Base-by-base conservation (phyloP, 1,140 invertebrate species). In the Penaeus japonicus region DNA sequence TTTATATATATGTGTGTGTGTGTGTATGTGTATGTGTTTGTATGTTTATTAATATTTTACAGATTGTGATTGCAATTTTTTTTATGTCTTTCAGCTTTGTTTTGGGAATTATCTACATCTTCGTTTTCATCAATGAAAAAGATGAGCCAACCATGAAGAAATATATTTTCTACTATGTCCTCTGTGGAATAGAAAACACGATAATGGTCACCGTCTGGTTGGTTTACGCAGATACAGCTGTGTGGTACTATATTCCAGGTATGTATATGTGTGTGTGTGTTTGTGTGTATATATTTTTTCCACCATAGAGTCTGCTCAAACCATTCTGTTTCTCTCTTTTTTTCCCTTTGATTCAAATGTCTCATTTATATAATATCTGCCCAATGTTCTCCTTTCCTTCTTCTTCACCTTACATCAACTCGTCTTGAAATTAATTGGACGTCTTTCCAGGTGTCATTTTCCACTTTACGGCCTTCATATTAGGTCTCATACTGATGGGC, bases 121-220 rank as follows among this genome's bases (percentile, higher is more conserved):
- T 93, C 89, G 92, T 92, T 89, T 93, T 92, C 90, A 84, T 93
- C 24, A 93, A 93, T 90, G 90, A 92, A 18, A 90, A 92, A 24
- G 92, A 93, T 81, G 92, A 93, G 7, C 91, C 91, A 27, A 93
- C 93, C 17, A 89, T 92, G 35, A 91, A 91, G 91, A 91, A 91
- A 62, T 92, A 91, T 70, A 22, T 92, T 15, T 32, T 92, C 30
- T 93, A 90, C 84, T 93, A 93, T 85, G 22, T 90, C 18, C 82
- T 93, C 22, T 84, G 92, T 24, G 92, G 92, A 89, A 47, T 89
- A 12, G 93, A 93, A 90, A 93, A 93, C 81, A 89, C 92, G 39
- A 62, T 90, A 4, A 91, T 93, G 91, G 85, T 93, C 35, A 84
- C 90, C 1, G 70, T 91, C 18, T 93, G 93, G 93, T 92, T 77